Conservation (phyloP, 1,140 invertebrate species). For the Bombyx mandarina region DNA sequence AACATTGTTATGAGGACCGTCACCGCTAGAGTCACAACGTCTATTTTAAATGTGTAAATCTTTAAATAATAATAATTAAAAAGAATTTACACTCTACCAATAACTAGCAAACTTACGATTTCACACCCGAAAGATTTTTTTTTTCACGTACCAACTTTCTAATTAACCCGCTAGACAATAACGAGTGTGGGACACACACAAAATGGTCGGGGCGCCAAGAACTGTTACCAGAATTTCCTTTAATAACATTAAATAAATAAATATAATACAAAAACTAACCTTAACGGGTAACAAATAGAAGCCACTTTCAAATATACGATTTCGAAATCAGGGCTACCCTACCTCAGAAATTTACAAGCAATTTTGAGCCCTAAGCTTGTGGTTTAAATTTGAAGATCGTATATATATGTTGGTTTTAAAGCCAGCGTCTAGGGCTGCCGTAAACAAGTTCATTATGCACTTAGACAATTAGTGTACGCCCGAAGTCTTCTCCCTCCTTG, state of each 20-base stretch:
- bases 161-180: constrained; percentile 50
- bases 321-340: constrained; percentile 10
- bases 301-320: constrained; percentile 14
- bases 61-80: no score
- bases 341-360: constrained; percentile 9
- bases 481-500: constrained; percentile 40
- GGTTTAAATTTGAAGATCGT: constrained; percentile 11
- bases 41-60: no score
- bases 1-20: no score
- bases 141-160: constrained; percentile 46
- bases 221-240: constrained; percentile 41
- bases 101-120: constrained; percentile 19
- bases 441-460: constrained; percentile 67
- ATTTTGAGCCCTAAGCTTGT: constrained; percentile 16
- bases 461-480: constrained; percentile 67
- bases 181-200: constrained; percentile 39
- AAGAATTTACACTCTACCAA: background rate
- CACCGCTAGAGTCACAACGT: no score
- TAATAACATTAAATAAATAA: constrained; percentile 26
- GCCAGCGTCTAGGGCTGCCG: constrained; percentile 46
- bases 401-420: constrained; percentile 14
- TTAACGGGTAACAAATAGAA: constrained; percentile 11
- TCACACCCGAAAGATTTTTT: constrained; percentile 25
- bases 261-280: constrained; percentile 11
- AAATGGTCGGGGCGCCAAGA: constrained; percentile 48